Base-by-base conservation (phyloP, 2,113 vertebrate genomes). In the Onychostruthus taczanowskii region DNA sequence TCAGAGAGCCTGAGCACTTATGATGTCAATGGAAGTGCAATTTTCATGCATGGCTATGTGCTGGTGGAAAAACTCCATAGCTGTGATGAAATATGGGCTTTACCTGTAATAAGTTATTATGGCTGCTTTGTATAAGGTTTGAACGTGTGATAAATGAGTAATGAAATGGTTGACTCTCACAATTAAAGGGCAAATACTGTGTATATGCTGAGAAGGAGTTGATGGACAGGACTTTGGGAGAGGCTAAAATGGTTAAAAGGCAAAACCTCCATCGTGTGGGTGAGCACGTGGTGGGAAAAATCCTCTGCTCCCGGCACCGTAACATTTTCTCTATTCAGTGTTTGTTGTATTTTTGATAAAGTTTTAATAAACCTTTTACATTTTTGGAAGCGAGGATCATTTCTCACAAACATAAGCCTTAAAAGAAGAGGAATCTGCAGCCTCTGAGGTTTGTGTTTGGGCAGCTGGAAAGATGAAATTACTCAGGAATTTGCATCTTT, bases 31-130 rank as follows among this genome's bases (percentile, higher is more conserved):
- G 26, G 37, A 88, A 90, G 78, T 53, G 81, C 22, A 6, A 6
- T 84, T 92, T 97, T 89, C 94, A 90, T 84, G 62, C 86, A 53
- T 83, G 7, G 47, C 17, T 58, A n/a, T 35, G 82, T 46, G 30
- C 75, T 67, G 27, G 43, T 46, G 64, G 49, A 35, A 49, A 80
- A 88, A 43, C 62, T 69, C 68, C 59, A 22, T 4, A 50, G 33
- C 46, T 2, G 6, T 70, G 50, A 68, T 94, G 92, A 95, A 96
- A 94, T 79, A 67, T 27, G 43, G n/a, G 56, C 70, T 88, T 76
- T 82, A 24, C 61, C 94, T 91, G 27, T 24, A 18, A 17, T 5
- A 10, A 0, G 4, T 41, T 56, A 14, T 52, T 89, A 30, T 74
- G 66, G 63, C 55, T 75, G 73, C 20, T 83, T 26, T 6, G 18